These are phyloP conservation scores for Catostomus latipinnis DNA, from an alignment of 2,797 vertebrate species.

Conservation along the genomic window DNA sequence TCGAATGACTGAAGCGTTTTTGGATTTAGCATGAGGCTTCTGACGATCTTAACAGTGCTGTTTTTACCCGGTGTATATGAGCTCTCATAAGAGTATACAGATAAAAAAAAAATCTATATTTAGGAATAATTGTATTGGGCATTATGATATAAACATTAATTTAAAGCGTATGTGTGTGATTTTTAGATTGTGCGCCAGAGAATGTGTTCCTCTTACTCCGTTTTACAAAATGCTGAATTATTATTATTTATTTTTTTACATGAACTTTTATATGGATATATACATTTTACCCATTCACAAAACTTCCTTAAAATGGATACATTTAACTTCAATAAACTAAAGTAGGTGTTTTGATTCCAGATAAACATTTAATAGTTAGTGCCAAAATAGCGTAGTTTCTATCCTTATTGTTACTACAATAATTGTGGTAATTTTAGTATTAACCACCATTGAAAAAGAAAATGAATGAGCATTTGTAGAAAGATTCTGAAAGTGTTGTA, in stretches of 20 bases:
- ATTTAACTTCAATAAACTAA: slow-evolving; percentile 11
- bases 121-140: not conserved
- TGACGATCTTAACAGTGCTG: not conserved
- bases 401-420: not conserved
- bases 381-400: slow-evolving; percentile 1
- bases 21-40: not conserved
- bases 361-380: slow-evolving; percentile 3
- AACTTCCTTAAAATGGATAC: slow-evolving; percentile 17
- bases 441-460: not conserved
- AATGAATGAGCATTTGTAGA: too few relatives aligned
- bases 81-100: not conserved
- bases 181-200: not conserved
- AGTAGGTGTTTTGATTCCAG: not conserved
- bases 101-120: not conserved
- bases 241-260: slow-evolving; percentile 2
- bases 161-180: slow-evolving; percentile 2
- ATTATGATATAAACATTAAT: not conserved
- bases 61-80: not conserved
- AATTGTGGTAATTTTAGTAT: not conserved
- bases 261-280: slow-evolving; percentile 14
- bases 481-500: too few relatives aligned
- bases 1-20: not conserved
- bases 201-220: not conserved
- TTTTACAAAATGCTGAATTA: slow-evolving; percentile 16
- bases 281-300: not conserved